Conservation (phyloP, 2,797 vertebrate species). For the Echiichthys vipera region DNA sequence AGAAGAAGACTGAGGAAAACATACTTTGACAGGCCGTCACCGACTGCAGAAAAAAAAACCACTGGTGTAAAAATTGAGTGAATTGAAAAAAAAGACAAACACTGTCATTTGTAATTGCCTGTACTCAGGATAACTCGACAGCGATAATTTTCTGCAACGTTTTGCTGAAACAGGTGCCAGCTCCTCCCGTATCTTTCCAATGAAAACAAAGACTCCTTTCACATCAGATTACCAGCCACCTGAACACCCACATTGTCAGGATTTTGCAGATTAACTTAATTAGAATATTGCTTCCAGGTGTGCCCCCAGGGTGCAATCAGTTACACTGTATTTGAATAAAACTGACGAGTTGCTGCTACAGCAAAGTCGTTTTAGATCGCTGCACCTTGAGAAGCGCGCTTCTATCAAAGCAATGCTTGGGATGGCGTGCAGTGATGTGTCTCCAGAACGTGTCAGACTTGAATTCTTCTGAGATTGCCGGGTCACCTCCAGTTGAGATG, state of each 20-base stretch:
- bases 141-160: constrained; percentile 74
- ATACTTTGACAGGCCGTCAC: constrained; percentile 70
- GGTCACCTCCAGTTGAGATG: constrained; percentile 49
- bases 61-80: constrained; percentile 65
- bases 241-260: constrained; percentile 79
- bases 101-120: constrained; percentile 82
- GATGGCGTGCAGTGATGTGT: constrained; percentile 28
- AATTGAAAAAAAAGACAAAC: constrained; percentile 76
- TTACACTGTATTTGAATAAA: constrained; percentile 77
- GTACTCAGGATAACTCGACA: constrained; percentile 71
- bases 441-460: constrained; percentile 47
- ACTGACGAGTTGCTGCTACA: constrained; percentile 62
- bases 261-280: constrained; percentile 82
- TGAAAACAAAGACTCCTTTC: constrained; percentile 79
- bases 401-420: constrained; percentile 34
- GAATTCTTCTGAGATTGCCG: constrained; percentile 40
- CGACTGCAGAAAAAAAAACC: constrained; percentile 40
- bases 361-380: constrained; percentile 53
- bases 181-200: constrained; percentile 68
- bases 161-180: constrained; percentile 81
- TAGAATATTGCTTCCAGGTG: constrained; percentile 84
- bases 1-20: constrained; percentile 44
- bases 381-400: constrained; percentile 32
- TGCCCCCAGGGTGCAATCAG: constrained; percentile 75
- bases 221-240: constrained; percentile 79